Base-by-base conservation (phyloP, 1,140 invertebrate species). In the Pollicipes pollicipes region DNA sequence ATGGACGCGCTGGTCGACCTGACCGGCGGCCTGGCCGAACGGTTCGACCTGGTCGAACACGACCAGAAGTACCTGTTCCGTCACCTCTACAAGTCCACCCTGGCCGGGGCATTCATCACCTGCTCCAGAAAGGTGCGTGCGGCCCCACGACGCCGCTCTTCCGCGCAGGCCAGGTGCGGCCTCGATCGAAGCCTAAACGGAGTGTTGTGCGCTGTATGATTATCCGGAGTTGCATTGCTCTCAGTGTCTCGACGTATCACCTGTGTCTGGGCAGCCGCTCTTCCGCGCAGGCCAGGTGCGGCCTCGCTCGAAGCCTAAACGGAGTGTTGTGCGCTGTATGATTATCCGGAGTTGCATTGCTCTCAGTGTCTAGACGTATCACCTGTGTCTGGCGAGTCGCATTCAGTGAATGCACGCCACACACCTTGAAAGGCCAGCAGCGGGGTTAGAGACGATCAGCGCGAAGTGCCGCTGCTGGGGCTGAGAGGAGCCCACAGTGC, bases 1-100 rank as follows among this genome's bases (percentile, higher is more conserved):
- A 77, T 80, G 68, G 84, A 86, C 74, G 85, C 84, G 30, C 79
- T 86, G 77, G 83, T 84, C 69, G 85, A 86, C 74, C 83, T 86
- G 72, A 85, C 84, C 28, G 85, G 84, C 10, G 84, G 84, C 37
- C 79, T 85, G 13, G 81, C 84, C 17, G 84, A 85, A 77, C 74
- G 78, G 72, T 81, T 78, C 71, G 77, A 80, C 58, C 74, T 82
- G 37, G 78, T 76, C 10, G 66, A 71, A 21, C 30, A 37, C 30
- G 35, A 67, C 81, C 68, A 74, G 13, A 69, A 32, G 35, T 71
- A 81, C 37, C 76, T 84, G 29, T 80, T 83, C 69, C 77, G 77
- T 0, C 80, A 83, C 69, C 79, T 86, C 75, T 73, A 82, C 70
- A 81, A 83, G 72, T 82, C 82, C 29, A 78, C 77, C 69, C 77